phyloP scores from a whole-genome alignment of 2,797 vertebrate genomes.

The Helostoma temminkii region DNA sequence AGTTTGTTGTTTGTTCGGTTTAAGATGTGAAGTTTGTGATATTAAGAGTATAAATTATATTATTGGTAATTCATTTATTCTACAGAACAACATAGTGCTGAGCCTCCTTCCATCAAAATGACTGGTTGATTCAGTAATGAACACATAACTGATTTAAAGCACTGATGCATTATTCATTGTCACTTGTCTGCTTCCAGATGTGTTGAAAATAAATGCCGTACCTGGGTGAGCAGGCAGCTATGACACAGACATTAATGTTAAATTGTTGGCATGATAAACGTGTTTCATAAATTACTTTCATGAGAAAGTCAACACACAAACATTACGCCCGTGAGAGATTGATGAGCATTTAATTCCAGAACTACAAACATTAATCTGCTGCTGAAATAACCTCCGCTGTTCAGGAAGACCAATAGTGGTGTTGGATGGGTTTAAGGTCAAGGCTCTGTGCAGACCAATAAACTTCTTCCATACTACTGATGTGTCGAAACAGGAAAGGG shows the following conservation, averaged over 20 bases:
- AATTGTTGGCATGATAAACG: not conserved
- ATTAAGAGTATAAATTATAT: no score
- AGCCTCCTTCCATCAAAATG: constrained; percentile 7
- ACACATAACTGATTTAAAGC: constrained; percentile 8
- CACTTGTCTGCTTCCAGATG: constrained; percentile 13
- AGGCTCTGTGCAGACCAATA: not conserved
- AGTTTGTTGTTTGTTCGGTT: constrained; percentile 37
- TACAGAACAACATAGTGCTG: not conserved
- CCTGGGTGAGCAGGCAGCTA: not conserved
- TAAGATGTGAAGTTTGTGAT: not conserved
- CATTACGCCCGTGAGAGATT: not conserved
- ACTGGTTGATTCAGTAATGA: constrained; percentile 27
- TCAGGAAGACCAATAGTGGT: not conserved
- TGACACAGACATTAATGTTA: not conserved
- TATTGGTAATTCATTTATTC: constrained; percentile 11
- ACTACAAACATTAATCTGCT: not conserved
- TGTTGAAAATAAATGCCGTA: constrained; percentile 19
- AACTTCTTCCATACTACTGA: not conserved
- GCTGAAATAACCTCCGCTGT: not conserved
- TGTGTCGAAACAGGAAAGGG: not conserved
- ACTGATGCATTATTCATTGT: not conserved
- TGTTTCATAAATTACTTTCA: no score
- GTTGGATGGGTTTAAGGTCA: not conserved
- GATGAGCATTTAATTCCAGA: not conserved
- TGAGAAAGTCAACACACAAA: not conserved